A percentile compares a stretch with the other conserved stretches of the same genome.
Evolutionary conservation across 2,113 vertebrate species (phyloP).

Genomic region (Fregetta grallaria): DNA sequence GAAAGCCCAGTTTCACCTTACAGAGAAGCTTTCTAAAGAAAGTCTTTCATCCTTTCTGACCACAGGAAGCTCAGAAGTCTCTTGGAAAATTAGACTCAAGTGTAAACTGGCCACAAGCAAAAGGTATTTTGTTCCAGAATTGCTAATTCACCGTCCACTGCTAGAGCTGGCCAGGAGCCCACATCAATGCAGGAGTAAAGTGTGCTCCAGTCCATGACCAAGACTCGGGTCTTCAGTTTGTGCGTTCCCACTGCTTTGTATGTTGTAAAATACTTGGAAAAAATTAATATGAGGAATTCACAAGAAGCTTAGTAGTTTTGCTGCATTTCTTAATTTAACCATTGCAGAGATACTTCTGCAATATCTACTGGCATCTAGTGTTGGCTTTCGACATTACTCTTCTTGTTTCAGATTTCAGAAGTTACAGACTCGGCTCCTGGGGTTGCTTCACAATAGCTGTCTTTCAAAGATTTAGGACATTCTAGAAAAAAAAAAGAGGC

Average conservation of each 20-base stretch:
- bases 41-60: not conserved
- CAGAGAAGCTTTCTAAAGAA: not conserved
- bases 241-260: not conserved
- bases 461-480: constrained; percentile 35
- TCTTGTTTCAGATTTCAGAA: not conserved
- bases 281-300: fast-evolving
- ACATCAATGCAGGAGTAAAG: not conserved
- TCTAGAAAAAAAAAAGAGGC: not conserved
- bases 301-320: not conserved
- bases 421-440: not conserved
- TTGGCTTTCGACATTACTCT: not conserved
- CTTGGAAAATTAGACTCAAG: not conserved
- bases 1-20: not conserved
- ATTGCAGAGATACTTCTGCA: not conserved
- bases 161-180: not conserved
- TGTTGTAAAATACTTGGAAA: not conserved
- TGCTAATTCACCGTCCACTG: not conserved
- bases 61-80: not conserved
- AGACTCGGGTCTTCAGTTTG: not conserved
- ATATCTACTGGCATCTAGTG: constrained; percentile 48
- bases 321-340: not conserved
- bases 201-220: not conserved
- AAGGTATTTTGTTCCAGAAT: not conserved
- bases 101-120: not conserved
- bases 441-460: not conserved